Evolutionary conservation across 2,113 vertebrate genomes (phyloP), one percentile per base, ranked within the genome.

Genomic region (Poeciliopsis occidentalis): DNA sequence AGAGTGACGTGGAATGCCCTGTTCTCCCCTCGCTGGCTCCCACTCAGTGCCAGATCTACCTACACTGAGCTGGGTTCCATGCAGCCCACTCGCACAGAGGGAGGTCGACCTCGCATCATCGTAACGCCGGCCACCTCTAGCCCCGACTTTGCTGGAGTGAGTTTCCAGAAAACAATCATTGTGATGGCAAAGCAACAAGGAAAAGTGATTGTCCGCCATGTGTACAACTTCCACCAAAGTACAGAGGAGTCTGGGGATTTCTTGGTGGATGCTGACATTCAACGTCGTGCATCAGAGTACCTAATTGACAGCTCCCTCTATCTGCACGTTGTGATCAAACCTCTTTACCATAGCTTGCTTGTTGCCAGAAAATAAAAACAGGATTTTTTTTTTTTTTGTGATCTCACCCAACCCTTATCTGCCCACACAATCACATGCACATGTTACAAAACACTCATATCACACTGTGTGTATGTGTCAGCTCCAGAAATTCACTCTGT

Each of bases 161-260:
- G 94, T 91, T 99, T 98, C 93, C 97, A 99, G 94, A 99, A 99
- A 93, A 98, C 97, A 0, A 95, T 99, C 80, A 93, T 99, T 67
- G 97, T 99, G 34, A 95, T 96, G 0, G 95, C 96, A 12, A 85
- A 92, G 70, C 96, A 97, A 88, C 96, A 97, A 68, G 96, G 97
- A 60, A 96, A 96, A 0, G 93, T 97, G 69, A 87, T 98, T 64
- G 96, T 99, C 54, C 97, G 95, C 8, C 97, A 98, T 1, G 94
- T 95, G 78, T 99, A 97, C 93, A 97, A 95, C 90, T 98, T 99
- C 90, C 97, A 99, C 90, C 98, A 98, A 92, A 99, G 97, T 92
- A 98, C 97, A 0, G 97, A 99, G 15, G 98, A 99, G 88, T 93
- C 86, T 0, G 94, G 95, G 0, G 96, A 98, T 88, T 99, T 99